phyloP scores from a whole-genome alignment of 1,140 invertebrate species.

The Gryllus bimaculatus region DNA sequence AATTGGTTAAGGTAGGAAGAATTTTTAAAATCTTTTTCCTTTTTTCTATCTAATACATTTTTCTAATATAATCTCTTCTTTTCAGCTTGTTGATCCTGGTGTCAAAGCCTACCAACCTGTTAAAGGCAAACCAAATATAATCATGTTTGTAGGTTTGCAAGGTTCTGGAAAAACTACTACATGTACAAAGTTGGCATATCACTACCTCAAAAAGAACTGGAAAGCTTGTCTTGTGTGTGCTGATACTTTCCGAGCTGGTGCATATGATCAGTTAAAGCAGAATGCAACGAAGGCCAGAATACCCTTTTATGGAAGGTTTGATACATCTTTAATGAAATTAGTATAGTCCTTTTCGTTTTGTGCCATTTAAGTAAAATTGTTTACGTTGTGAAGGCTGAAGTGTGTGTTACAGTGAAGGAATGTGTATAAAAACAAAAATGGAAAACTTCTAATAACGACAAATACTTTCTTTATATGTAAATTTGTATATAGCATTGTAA shows the following conservation, averaged over 20 bases:
- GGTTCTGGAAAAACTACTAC: constrained; percentile 99
- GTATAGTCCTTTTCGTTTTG: neutral
- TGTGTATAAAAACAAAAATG: too few relatives aligned
- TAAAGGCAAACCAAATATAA: constrained; percentile 92
- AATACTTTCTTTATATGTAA: too few relatives aligned
- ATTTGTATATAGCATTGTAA: too few relatives aligned
- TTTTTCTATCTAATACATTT: neutral
- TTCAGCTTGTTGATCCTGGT: constrained; percentile 91
- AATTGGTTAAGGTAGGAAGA: constrained; percentile 81
- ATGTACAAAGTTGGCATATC: constrained; percentile 98
- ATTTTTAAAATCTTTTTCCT: constrained; percentile 6
- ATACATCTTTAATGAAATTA: neutral
- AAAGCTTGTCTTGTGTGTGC: constrained; percentile 98
- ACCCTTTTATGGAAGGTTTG: constrained; percentile 98
- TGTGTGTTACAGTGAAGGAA: neutral
- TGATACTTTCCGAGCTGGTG: constrained; percentile 98
- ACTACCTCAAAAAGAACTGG: constrained; percentile 99
- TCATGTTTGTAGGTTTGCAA: constrained; percentile 99
- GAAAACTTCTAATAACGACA: too few relatives aligned
- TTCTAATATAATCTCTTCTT: constrained; percentile 24
- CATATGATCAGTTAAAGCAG: constrained; percentile 99
- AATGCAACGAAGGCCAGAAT: constrained; percentile 99
- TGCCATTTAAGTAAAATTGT: neutral
- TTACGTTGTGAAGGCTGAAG: neutral
- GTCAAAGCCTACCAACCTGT: constrained; percentile 94